Conservation (phyloP, 2,113 vertebrate species). For the Ifrita kowaldi region DNA sequence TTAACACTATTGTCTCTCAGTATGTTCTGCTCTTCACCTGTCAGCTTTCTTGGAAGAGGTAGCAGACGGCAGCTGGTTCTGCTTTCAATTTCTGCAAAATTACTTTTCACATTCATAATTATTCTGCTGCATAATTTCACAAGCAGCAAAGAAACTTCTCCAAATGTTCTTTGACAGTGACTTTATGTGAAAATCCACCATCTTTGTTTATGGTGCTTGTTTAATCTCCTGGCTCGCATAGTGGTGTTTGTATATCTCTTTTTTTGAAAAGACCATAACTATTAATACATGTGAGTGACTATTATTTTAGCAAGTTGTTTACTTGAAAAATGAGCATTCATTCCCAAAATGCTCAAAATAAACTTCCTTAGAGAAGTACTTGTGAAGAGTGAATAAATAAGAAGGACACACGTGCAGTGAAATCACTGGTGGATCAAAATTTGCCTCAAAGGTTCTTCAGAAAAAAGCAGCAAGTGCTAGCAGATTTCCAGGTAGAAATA, state of each 20-base stretch:
- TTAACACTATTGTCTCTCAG: neutral
- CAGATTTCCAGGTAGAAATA: neutral
- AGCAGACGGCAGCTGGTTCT: neutral
- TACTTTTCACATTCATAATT: neutral
- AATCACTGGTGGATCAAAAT: neutral
- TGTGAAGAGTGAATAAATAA: neutral
- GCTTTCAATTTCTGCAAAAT: neutral
- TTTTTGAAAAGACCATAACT: neutral
- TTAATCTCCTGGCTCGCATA: neutral
- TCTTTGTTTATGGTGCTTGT: neutral
- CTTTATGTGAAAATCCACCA: neutral
- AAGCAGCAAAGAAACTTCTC: neutral
- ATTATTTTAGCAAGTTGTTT: neutral
- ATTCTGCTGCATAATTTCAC: neutral
- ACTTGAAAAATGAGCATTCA: neutral
- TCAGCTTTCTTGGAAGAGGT: neutral
- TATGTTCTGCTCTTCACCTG: neutral
- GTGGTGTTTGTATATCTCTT: neutral
- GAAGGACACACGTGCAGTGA: neutral
- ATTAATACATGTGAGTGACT: neutral
- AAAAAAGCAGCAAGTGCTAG: neutral
- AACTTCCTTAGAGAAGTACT: neutral
- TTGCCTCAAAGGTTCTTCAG: neutral
- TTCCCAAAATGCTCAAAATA: neutral
- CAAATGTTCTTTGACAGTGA: neutral